phyloP scores from a whole-genome alignment of 2,113 vertebrate species.

The Nanger granti region DNA sequence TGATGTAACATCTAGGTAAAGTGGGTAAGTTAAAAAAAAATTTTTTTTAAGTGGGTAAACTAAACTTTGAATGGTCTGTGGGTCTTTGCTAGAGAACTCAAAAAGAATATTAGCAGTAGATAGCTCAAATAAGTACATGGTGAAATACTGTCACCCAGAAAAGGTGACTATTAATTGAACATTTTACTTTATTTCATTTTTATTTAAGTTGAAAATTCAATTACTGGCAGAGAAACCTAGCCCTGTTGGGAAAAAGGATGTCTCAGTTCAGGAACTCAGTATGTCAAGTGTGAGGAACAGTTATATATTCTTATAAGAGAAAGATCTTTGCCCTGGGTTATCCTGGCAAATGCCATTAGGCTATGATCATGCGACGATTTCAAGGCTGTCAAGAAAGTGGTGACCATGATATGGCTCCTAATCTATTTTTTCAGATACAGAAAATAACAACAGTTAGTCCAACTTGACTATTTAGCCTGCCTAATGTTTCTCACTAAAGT shows the following conservation, averaged over 20 bases:
- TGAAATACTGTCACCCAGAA: not conserved
- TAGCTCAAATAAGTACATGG: not conserved
- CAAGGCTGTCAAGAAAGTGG: not conserved
- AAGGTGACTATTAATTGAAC: not conserved
- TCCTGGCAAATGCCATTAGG: not conserved
- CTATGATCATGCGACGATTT: not conserved
- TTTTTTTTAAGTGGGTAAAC: not conserved
- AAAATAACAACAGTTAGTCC: not conserved
- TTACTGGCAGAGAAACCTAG: not conserved
- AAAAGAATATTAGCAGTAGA: not conserved
- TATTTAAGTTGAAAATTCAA: constrained; percentile 9
- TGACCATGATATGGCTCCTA: not conserved
- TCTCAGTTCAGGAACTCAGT: not conserved
- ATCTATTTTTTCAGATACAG: not conserved
- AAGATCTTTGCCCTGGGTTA: not conserved
- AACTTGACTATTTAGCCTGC: not conserved
- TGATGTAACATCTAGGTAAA: not conserved
- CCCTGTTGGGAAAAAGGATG: not conserved
- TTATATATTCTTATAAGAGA: not conserved
- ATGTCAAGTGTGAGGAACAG: not conserved
- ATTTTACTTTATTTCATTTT: constrained; percentile 4
- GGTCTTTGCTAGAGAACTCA: not conserved
- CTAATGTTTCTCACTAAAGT: not conserved
- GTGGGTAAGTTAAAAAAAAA: not conserved
- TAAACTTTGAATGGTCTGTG: not conserved